Conservation (phyloP, 2,888 invertebrate genomes). For the Cerceris ruficornis region DNA sequence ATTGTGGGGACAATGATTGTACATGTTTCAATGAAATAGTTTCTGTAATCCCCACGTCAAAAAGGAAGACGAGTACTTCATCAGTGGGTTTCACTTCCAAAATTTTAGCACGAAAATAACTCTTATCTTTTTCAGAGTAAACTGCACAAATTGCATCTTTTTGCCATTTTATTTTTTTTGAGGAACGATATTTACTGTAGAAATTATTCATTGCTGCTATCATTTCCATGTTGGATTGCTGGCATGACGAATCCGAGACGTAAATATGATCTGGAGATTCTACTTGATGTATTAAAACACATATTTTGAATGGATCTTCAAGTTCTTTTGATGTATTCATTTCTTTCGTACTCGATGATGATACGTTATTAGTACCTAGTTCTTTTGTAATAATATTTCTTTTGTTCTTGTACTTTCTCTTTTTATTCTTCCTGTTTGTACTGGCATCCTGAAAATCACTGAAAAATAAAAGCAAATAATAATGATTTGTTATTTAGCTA, state of each 20-base stretch:
- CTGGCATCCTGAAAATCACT: background rate
- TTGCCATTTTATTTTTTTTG: constrained; percentile 80
- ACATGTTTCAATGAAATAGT: constrained; percentile 82
- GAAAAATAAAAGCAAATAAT: background rate
- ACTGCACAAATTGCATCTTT: constrained; percentile 83
- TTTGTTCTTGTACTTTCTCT: background rate
- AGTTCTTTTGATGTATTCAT: background rate
- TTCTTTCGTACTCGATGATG: background rate
- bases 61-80: constrained; percentile 84
- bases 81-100: constrained; percentile 78
- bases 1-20: constrained; percentile 83
- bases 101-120: constrained; percentile 87
- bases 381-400: background rate
- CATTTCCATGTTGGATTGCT: constrained; percentile 82
- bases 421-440: background rate
- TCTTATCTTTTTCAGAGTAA: constrained; percentile 81
- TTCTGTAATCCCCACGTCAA: constrained; percentile 86
- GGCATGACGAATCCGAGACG: constrained; percentile 83
- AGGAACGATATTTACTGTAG: constrained; percentile 78
- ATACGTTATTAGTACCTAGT: background rate
- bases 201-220: constrained; percentile 84
- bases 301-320: constrained; percentile 81
- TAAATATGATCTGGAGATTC: constrained; percentile 85
- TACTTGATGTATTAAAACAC: constrained; percentile 83
- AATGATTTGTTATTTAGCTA: too few relatives aligned